Evolutionary conservation across 2,797 vertebrate genomes (phyloP).

Genomic region (Chelon auratus): DNA sequence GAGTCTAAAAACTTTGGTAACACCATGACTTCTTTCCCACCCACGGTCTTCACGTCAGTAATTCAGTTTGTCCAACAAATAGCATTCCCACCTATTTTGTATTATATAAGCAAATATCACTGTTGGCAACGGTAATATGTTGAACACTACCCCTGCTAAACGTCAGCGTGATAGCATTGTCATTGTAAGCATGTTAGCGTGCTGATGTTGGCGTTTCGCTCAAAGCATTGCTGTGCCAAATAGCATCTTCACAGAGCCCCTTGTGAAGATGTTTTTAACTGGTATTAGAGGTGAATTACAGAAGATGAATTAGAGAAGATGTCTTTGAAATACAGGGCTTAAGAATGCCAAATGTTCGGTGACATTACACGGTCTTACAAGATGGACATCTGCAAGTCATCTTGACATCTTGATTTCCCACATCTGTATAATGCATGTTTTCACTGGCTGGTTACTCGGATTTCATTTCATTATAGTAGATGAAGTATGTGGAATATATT

Average conservation of each 20-base stretch:
- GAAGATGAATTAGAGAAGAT: too few relatives aligned
- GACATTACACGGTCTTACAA: neutral
- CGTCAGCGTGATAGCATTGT: neutral
- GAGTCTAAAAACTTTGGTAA: too few relatives aligned
- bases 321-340: neutral
- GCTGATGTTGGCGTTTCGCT: neutral
- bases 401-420: too few relatives aligned
- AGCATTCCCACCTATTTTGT: too few relatives aligned
- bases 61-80: too few relatives aligned
- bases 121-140: neutral
- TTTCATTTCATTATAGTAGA: neutral
- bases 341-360: neutral
- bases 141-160: neutral
- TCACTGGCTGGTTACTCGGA: too few relatives aligned
- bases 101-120: neutral
- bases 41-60: too few relatives aligned
- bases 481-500: constrained; percentile 6
- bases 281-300: too few relatives aligned
- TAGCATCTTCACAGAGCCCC: neutral
- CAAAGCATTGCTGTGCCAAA: neutral
- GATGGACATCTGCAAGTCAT: too few relatives aligned
- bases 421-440: too few relatives aligned
- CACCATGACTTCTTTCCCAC: too few relatives aligned
- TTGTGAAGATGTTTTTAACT: too few relatives aligned
- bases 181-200: neutral